Percentiles rank a stretch among this genome's conserved stretches.
Evolutionary conservation across 2,888 invertebrate genomes (phyloP).

Genomic region (Creontiades dilutus): DNA sequence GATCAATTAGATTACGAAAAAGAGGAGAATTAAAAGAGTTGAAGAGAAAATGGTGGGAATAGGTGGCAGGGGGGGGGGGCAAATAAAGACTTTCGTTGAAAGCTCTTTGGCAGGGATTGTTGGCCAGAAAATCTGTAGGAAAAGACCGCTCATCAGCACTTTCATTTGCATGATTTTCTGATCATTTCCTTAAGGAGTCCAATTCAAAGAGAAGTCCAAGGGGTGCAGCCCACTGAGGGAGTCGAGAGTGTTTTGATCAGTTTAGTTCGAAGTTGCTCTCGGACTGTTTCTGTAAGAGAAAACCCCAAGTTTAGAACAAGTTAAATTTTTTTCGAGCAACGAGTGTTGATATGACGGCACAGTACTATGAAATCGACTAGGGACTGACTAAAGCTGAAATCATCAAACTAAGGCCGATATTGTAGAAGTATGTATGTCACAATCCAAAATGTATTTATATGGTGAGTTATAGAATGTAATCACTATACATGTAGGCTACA

Average conservation of each 20-base stretch:
- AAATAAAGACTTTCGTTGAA: constrained; percentile 37
- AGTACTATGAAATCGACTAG: no score
- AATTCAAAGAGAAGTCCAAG: neutral
- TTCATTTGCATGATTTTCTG: constrained; percentile 37
- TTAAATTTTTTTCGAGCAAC: no score
- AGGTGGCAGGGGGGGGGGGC: neutral
- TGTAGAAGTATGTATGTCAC: no score
- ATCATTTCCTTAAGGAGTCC: neutral
- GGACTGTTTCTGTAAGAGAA: no score
- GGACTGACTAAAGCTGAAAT: no score
- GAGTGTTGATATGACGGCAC: no score
- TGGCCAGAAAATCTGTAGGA: constrained; percentile 31
- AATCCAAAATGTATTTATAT: no score
- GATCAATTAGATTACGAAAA: constrained; percentile 18
- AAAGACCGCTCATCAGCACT: constrained; percentile 48
- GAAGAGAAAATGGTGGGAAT: neutral
- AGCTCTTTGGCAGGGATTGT: constrained; percentile 44
- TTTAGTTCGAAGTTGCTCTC: no score
- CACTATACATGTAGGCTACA: no score
- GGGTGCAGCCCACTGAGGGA: neutral
- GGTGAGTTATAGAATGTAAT: no score
- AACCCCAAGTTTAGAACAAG: no score
- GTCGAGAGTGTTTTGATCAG: neutral
- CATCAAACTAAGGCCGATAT: no score
- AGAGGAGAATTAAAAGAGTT: constrained; percentile 1